These are phyloP conservation scores for Diarsia mendica DNA, from an alignment of 2,888 invertebrate genomes.

Conservation along the genomic window DNA sequence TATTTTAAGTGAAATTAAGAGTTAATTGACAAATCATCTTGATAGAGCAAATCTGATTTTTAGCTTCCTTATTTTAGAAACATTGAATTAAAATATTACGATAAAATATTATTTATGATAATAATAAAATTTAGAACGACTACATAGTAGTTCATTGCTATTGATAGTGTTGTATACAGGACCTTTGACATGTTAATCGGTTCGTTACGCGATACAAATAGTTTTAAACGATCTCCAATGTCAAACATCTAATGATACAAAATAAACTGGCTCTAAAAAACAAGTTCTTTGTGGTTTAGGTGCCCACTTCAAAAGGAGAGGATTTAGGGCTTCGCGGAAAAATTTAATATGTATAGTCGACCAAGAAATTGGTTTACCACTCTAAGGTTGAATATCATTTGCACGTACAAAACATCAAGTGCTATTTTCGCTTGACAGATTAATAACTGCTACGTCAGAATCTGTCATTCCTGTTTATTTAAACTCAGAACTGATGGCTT, in stretches of 20 bases:
- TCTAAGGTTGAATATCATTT: too few relatives aligned
- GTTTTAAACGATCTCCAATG: constrained; percentile 18
- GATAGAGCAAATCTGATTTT: not conserved
- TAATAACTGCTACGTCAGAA: too few relatives aligned
- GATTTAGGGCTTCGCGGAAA: not conserved
- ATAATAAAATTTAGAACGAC: constrained; percentile 1
- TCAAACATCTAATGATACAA: not conserved
- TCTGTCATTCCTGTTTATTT: too few relatives aligned
- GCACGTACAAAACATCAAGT: too few relatives aligned
- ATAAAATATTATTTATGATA: constrained; percentile 11
- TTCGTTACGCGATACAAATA: constrained; percentile 4
- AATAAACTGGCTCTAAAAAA: not conserved
- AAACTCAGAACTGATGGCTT: too few relatives aligned
- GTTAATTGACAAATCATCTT: not conserved
- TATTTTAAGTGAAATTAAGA: not conserved
- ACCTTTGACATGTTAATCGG: constrained; percentile 40
- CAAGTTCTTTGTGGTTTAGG: not conserved
- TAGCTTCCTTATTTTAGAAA: not conserved
- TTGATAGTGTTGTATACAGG: constrained; percentile 6
- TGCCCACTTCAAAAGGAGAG: not conserved
- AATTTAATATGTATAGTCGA: not conserved
- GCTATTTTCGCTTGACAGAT: too few relatives aligned
- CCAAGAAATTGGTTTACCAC: too few relatives aligned
- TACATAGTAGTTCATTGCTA: constrained; percentile 19
- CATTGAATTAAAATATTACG: not conserved